These are phyloP conservation scores for Ciona savignyi DNA, from an alignment of 23 tunicate species.

Conservation along the genomic window DNA sequence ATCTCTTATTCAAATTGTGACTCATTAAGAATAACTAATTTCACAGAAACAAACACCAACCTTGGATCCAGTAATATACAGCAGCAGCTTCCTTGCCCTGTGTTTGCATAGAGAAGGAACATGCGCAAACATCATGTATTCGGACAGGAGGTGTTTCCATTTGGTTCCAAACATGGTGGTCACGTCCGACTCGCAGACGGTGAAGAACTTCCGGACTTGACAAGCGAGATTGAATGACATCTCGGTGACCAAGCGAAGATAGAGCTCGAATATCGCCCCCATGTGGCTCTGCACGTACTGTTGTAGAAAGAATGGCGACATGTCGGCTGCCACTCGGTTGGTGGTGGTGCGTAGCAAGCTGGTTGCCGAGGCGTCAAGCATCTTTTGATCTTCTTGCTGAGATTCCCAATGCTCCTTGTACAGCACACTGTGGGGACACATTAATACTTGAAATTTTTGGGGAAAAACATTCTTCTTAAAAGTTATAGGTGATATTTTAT, in stretches of 20 bases:
- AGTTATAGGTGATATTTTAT: too few species aligned
- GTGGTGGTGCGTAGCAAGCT: conserved; percentile 27
- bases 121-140: conserved; percentile 73
- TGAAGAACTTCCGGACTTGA: conserved; percentile 38
- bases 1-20: too few species aligned
- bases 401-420: conserved; percentile 53
- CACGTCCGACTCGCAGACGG: conserved; percentile 17
- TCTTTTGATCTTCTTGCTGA: conserved; percentile 10
- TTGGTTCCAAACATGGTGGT: conserved; percentile 16
- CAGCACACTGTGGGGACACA: conserved; percentile 37
- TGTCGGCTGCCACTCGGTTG: conserved; percentile 23
- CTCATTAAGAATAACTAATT: too few species aligned
- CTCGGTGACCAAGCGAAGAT: conserved; percentile 69
- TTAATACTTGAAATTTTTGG: too few species aligned
- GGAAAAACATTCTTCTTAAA: too few species aligned
- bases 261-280: conserved; percentile 70
- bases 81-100: conserved; percentile 59
- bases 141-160: conserved; percentile 51
- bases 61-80: conserved; percentile 61
- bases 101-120: conserved; percentile 51
- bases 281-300: conserved; percentile 67
- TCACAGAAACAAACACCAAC: conserved; percentile 8
- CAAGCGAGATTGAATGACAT: conserved; percentile 61
- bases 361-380: conserved; percentile 4
- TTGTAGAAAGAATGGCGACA: conserved; percentile 61